Conservation (phyloP, 2,797 vertebrate genomes). For the Schizopygopsis malacanthus region DNA sequence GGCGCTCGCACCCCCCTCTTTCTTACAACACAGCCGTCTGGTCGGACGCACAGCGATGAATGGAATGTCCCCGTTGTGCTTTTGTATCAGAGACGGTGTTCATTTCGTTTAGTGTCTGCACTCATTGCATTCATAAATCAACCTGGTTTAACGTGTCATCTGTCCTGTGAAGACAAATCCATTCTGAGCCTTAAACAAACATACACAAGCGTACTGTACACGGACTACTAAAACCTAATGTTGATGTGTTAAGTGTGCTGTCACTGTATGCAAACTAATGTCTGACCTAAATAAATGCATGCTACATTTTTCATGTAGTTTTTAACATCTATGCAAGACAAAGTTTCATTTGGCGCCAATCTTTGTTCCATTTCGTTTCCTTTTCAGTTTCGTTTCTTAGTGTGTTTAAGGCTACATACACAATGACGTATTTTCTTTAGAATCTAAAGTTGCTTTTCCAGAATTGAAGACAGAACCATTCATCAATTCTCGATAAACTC, state of each 20-base stretch:
- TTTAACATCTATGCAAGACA: background rate
- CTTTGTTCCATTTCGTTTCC: background rate
- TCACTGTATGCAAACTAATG: background rate
- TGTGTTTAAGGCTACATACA: background rate
- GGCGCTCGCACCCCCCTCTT: constrained; percentile 54
- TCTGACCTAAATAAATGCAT: background rate
- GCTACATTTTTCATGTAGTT: background rate
- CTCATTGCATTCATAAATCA: constrained; percentile 18
- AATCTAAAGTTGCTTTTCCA: background rate
- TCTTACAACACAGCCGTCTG: constrained; percentile 41
- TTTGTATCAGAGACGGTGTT: constrained; percentile 69
- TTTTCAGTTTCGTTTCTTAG: background rate
- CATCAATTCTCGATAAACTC: background rate
- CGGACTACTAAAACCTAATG: background rate
- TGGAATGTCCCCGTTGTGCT: constrained; percentile 51
- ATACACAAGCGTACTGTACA: background rate
- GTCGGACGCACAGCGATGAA: constrained; percentile 41
- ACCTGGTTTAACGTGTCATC: background rate
- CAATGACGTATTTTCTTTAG: background rate
- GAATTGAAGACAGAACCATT: background rate
- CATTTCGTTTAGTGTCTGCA: constrained; percentile 66
- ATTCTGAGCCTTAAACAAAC: constrained; percentile 29
- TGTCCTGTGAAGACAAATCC: constrained; percentile 8
- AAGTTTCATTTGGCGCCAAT: background rate
- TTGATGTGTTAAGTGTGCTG: constrained; percentile 5